These are phyloP conservation scores for Balaenoptera acutorostrata DNA, from an alignment of 2,113 vertebrate genomes.

Conservation along the genomic window DNA sequence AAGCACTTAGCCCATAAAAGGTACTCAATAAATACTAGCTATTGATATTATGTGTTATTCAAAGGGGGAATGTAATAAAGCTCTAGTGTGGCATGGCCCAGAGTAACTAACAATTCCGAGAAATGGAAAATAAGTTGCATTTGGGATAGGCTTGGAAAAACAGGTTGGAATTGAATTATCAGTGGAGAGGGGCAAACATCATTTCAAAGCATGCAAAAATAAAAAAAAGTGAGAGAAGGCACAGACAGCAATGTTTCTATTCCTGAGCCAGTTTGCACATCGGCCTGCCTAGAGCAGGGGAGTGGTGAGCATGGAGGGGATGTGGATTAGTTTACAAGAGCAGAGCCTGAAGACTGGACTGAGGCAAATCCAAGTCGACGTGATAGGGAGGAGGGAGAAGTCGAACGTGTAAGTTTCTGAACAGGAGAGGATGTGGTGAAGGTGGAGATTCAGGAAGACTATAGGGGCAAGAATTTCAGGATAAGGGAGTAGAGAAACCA, in stretches of 20 bases:
- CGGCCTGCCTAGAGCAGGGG: background rate
- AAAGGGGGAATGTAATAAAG: background rate
- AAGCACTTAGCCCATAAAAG: background rate
- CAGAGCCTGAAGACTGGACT: background rate
- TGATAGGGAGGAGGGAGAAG: background rate
- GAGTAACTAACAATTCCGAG: background rate
- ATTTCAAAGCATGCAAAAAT: background rate
- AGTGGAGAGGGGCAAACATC: background rate
- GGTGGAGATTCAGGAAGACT: background rate
- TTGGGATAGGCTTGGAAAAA: background rate
- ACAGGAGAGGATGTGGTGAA: background rate
- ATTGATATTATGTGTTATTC: background rate
- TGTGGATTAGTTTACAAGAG: background rate
- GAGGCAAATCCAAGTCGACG: background rate
- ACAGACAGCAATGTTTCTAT: background rate
- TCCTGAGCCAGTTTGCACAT: background rate
- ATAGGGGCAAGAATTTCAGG: background rate
- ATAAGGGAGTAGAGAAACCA: background rate
- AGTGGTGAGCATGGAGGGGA: background rate
- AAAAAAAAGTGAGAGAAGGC: background rate
- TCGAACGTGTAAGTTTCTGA: background rate
- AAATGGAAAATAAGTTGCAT: background rate
- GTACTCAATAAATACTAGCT: background rate
- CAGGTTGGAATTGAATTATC: background rate
- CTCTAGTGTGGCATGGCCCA: background rate